A percentile compares a stretch with the other conserved stretches of the same genome.
Conservation (phyloP, 2,888 invertebrate species). For the Entomobrya proxima region DNA sequence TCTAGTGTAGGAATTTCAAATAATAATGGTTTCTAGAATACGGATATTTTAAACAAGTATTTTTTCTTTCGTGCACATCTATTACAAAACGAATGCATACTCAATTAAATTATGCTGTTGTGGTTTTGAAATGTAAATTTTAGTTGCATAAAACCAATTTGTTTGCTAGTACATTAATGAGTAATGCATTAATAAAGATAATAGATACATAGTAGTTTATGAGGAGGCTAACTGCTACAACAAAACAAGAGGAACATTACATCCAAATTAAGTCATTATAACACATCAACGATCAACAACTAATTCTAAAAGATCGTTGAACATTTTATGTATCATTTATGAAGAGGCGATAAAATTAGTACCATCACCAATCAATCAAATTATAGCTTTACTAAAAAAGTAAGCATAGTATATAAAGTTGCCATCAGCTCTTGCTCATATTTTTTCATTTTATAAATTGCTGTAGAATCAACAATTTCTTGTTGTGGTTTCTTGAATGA, state of each 20-base stretch:
- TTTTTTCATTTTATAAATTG: neutral
- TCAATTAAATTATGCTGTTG: neutral
- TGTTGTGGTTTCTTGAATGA: too few species aligned
- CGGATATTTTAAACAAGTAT: too few species aligned
- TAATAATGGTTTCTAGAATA: too few species aligned
- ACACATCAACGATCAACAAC: neutral
- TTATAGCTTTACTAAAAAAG: neutral
- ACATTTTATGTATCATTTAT: slow-evolving; percentile 13
- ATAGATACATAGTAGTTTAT: neutral
- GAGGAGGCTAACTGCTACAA: neutral
- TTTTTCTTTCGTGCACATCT: too few species aligned
- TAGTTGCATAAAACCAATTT: neutral
- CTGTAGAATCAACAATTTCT: neutral
- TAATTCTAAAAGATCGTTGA: too few species aligned
- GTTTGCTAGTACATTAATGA: neutral
- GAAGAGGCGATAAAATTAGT: slow-evolving; percentile 36
- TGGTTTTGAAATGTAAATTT: neutral
- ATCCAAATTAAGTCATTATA: neutral
- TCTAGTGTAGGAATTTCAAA: too few species aligned
- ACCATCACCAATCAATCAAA: slow-evolving; percentile 46
- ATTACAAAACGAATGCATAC: too few species aligned
- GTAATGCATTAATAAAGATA: neutral
- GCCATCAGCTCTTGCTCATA: neutral
- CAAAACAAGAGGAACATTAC: neutral
- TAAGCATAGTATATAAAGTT: neutral